Evolutionary conservation across 2,113 vertebrate genomes (phyloP).

Genomic region (Collichthys lucidus): DNA sequence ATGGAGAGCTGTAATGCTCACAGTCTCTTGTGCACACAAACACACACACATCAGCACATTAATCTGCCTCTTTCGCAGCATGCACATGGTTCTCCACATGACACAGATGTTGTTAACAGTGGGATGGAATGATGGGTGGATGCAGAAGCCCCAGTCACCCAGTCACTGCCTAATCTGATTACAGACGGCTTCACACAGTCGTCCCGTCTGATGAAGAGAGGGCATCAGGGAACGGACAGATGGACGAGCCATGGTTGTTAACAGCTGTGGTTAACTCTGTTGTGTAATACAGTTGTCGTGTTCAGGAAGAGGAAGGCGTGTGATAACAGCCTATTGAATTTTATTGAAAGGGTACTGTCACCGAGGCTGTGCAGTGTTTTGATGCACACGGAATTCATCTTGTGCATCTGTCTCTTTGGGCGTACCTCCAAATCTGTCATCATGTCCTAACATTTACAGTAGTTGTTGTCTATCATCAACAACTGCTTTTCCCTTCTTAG

Average conservation of each 20-base stretch:
- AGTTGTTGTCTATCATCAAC: neutral
- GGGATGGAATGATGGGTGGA: constrained; percentile 59
- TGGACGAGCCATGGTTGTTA: constrained; percentile 59
- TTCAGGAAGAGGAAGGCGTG: constrained; percentile 37
- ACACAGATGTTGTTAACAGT: constrained; percentile 69
- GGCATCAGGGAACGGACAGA: constrained; percentile 63
- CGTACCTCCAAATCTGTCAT: neutral
- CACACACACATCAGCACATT: constrained; percentile 38
- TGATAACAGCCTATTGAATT: constrained; percentile 1
- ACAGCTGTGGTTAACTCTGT: constrained; percentile 70
- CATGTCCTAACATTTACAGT: neutral
- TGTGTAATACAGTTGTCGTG: constrained; percentile 67
- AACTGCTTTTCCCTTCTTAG: too few species aligned
- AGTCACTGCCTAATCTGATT: constrained; percentile 78
- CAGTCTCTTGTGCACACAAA: neutral
- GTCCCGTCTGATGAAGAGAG: constrained; percentile 46
- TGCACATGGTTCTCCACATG: constrained; percentile 72
- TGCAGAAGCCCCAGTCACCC: constrained; percentile 69
- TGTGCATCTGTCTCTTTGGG: neutral
- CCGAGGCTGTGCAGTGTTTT: neutral
- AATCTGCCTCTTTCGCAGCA: constrained; percentile 59
- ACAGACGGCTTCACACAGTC: constrained; percentile 65
- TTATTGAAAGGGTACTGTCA: neutral
- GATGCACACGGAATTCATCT: neutral
- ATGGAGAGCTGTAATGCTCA: constrained; percentile 21